These are phyloP conservation scores for Aplochiton taeniatus DNA, from an alignment of 2,797 vertebrate genomes.

Conservation along the genomic window DNA sequence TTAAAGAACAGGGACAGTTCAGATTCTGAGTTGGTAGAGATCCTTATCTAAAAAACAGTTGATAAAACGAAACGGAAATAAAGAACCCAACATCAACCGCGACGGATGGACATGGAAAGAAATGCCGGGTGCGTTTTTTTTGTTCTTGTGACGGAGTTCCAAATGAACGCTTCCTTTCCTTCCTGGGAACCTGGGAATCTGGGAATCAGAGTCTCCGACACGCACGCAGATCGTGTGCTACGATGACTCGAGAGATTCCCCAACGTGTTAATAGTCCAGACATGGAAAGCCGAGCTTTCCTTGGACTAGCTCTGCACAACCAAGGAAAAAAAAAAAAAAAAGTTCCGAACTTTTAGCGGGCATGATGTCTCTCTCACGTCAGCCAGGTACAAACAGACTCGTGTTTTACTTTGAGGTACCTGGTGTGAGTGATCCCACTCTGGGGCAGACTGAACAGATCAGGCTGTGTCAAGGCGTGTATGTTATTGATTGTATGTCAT, in stretches of 20 bases:
- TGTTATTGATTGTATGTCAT: constrained; percentile 31
- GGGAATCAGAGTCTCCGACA: background rate
- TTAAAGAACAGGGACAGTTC: constrained; percentile 45
- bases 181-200: background rate
- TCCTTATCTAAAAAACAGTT: constrained; percentile 74
- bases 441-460: constrained; percentile 47
- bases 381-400: constrained; percentile 29
- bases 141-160: background rate
- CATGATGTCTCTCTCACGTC: constrained; percentile 30
- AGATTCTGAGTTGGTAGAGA: constrained; percentile 73
- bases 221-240: constrained; percentile 9
- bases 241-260: constrained; percentile 10
- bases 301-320: constrained; percentile 33
- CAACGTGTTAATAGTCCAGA: constrained; percentile 22
- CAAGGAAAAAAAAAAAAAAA: background rate
- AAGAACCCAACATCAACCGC: constrained; percentile 3
- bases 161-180: background rate
- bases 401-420: constrained; percentile 57
- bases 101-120: constrained; percentile 6
- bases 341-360: constrained; percentile 12
- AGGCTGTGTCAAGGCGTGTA: constrained; percentile 49
- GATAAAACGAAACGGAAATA: constrained; percentile 16
- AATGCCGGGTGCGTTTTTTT: background rate
- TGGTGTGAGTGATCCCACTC: constrained; percentile 54
- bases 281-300: constrained; percentile 69